Evolutionary conservation across 92 coral and sea anemone genomes (phyloP).

Genomic region (Epizoanthus illoricatus): DNA sequence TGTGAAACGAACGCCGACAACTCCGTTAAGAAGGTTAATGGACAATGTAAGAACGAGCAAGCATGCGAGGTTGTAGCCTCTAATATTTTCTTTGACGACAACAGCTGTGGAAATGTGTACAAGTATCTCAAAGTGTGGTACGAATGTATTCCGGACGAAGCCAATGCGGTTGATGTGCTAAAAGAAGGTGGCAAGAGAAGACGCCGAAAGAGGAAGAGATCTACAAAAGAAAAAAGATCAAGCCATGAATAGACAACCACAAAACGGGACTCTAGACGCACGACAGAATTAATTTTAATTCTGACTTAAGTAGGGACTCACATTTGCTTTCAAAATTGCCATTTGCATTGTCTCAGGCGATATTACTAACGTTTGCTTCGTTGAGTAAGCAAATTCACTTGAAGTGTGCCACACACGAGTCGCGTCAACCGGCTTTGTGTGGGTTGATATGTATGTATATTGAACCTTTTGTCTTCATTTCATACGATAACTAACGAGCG

Average conservation of each 20-base stretch:
- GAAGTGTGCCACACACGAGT: constrained; percentile 67
- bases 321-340: constrained; percentile 62
- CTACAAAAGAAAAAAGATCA: constrained; percentile 82
- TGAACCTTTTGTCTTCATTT: constrained; percentile 82
- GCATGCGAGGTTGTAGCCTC: constrained; percentile 99
- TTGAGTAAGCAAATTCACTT: constrained; percentile 69
- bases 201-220: constrained; percentile 93
- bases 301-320: constrained; percentile 57
- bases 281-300: constrained; percentile 55
- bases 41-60: constrained; percentile 99
- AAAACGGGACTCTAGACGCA: constrained; percentile 47
- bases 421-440: constrained; percentile 68
- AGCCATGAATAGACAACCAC: constrained; percentile 47
- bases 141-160: constrained; percentile 98
- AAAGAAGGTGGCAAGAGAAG: constrained; percentile 97
- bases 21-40: constrained; percentile 76
- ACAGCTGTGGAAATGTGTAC: constrained; percentile 94
- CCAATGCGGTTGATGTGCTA: constrained; percentile 95
- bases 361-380: constrained; percentile 41
- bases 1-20: constrained; percentile 86
- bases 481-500: constrained; percentile 90
- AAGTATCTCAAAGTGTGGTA: constrained; percentile 99
- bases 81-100: constrained; percentile 99
- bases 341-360: constrained; percentile 49
- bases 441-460: constrained; percentile 97